Evolutionary conservation across 2,797 vertebrate genomes (phyloP).

Genomic region (Cheirogaleus major): DNA sequence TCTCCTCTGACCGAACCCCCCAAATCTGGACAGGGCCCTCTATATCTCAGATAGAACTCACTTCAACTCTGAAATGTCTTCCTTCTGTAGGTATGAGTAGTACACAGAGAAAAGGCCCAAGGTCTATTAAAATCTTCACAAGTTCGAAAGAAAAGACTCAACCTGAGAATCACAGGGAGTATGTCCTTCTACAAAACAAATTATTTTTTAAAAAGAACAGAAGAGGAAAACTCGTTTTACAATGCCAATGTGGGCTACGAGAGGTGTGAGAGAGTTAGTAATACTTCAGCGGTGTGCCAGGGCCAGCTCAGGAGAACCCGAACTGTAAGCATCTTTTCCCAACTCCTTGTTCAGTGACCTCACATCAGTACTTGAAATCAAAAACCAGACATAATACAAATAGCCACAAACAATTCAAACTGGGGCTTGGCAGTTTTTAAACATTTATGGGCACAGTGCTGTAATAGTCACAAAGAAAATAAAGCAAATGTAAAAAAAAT

Average conservation of each 20-base stretch:
- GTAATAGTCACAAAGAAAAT: not conserved
- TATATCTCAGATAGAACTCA: not conserved
- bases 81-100: not conserved
- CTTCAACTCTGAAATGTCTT: not conserved
- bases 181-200: not conserved
- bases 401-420: not conserved
- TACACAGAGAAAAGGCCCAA: not conserved
- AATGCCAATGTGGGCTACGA: not conserved
- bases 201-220: not conserved
- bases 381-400: not conserved
- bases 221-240: not conserved
- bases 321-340: not conserved
- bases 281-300: not conserved
- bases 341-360: not conserved
- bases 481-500: constrained; percentile 34
- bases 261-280: not conserved
- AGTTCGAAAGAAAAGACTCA: not conserved
- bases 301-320: not conserved
- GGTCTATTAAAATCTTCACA: not conserved
- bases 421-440: not conserved
- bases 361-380: not conserved
- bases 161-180: not conserved
- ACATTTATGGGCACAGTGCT: not conserved
- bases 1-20: not conserved
- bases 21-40: not conserved